Percentiles rank a stretch among this genome's conserved stretches.
These are phyloP conservation scores for Limonius californicus DNA, from an alignment of 1,140 invertebrate genomes.

Conservation along the genomic window DNA sequence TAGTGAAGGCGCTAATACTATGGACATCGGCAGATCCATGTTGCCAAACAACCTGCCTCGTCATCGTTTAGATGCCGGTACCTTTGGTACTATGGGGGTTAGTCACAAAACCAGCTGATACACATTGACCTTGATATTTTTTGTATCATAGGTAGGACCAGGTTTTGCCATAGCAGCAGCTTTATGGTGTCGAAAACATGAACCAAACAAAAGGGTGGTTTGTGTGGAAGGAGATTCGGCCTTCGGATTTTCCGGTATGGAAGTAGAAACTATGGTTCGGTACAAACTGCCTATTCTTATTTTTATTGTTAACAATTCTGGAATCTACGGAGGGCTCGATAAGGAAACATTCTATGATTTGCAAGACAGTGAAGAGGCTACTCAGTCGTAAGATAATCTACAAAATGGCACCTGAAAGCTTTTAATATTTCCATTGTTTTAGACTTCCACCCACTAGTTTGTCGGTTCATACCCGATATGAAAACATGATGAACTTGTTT, in stretches of 20 bases:
- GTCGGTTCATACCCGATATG: slow-evolving; percentile 75
- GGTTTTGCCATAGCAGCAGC: slow-evolving; percentile 93
- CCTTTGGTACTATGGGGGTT: slow-evolving; percentile 95
- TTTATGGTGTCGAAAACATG: slow-evolving; percentile 78
- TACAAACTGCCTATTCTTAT: slow-evolving; percentile 90
- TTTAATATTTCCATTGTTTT: slow-evolving; percentile 42
- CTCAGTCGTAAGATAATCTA: slow-evolving; percentile 4
- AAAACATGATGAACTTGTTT: slow-evolving; percentile 86
- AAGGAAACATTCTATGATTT: slow-evolving; percentile 69
- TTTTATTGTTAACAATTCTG: slow-evolving; percentile 94
- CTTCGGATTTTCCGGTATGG: slow-evolving; percentile 97
- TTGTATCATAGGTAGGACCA: slow-evolving; percentile 63
- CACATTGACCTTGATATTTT: not conserved
- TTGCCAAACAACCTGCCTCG: slow-evolving; percentile 76
- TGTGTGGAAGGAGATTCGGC: slow-evolving; percentile 93
- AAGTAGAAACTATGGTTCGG: slow-evolving; percentile 93
- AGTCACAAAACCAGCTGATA: slow-evolving; percentile 44
- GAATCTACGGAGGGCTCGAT: slow-evolving; percentile 85
- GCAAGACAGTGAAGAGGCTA: slow-evolving; percentile 46
- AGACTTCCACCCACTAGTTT: slow-evolving; percentile 81
- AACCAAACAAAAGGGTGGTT: slow-evolving; percentile 76
- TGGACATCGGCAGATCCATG: slow-evolving; percentile 94
- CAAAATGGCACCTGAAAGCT: too few species aligned
- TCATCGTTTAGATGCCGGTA: slow-evolving; percentile 85
- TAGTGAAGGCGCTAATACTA: slow-evolving; percentile 98